Base-by-base conservation (phyloP, 2,888 invertebrate species). In the Himalopsyche kuldschensis region DNA sequence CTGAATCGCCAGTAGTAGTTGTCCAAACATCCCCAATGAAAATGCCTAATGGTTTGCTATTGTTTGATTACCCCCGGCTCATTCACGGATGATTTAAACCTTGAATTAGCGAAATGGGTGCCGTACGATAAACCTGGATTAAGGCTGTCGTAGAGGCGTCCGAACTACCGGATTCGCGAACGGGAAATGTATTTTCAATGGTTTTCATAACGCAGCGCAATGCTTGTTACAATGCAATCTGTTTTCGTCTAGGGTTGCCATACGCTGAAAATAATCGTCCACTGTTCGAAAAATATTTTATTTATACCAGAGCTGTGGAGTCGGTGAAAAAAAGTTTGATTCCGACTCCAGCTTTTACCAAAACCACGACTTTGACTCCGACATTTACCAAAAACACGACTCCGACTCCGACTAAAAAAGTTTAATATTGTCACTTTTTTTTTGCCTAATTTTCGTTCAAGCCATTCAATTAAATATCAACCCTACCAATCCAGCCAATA, bases 11-110 rank as follows among this genome's bases (percentile, higher is more conserved):
- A 76, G 75, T 31, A 76, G 75, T 31, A 31, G 35, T 20, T 76
- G 24, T 46, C n/a, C 79, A 85, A 83, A 85, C 82, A 85, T 85
- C 83, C 81, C 83, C 81, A 76, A 79, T 83, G 85, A 85, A 83
- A 85, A 83, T 78, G 81, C 76, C 81, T 85, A 85, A 85, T 85
- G 85, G 85, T 55, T 81, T 79, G 83, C 81, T 79, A 83, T 81
- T 85, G 83, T 85, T 85, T 85, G 85, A 81, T 81, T 81, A 80
- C 55, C 79, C 30, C 10, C 75, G 55, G 48, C 41, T 47, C 75
- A 84, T 81, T 75, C 84, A 81, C 76, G 47, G 63, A 55, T 77
- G 35, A 55, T 55, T 32, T 82, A 77, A 79, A 55, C 63, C 82
- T 27, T 10, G 76, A 55, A 78, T 69, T 82, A 82, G 15, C 69